Conservation (phyloP, 1,140 invertebrate species). For the Papilio glaucus region DNA sequence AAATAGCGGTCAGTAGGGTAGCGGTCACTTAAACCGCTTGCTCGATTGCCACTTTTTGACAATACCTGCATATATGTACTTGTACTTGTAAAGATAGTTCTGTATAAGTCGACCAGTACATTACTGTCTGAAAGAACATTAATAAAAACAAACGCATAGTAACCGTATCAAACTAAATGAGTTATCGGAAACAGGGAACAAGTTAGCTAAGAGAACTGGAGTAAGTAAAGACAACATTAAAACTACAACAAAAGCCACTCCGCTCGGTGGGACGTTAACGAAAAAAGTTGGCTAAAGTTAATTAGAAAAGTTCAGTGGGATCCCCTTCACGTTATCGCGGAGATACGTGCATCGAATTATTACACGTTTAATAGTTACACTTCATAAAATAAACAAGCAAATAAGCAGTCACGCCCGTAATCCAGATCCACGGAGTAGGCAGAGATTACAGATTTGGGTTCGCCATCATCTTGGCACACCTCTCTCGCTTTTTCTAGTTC, state of each 20-base stretch:
- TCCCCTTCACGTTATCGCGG: conserved; percentile 22
- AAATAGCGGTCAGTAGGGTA: too few species aligned
- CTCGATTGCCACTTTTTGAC: too few species aligned
- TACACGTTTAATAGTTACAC: neutral
- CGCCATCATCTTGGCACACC: too few species aligned
- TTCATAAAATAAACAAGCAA: conserved; percentile 26
- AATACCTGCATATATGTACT: too few species aligned
- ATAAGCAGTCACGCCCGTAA: too few species aligned
- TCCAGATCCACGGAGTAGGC: too few species aligned
- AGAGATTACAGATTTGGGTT: too few species aligned
- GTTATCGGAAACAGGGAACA: conserved; percentile 46
- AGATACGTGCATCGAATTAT: conserved; percentile 32
- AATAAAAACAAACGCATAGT: neutral
- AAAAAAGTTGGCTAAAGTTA: conserved; percentile 69
- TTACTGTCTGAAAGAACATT: neutral
- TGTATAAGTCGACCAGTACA: too few species aligned
- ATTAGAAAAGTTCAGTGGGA: conserved; percentile 65
- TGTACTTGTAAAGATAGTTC: too few species aligned
- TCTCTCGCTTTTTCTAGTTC: too few species aligned
- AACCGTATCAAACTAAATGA: conserved; percentile 31
- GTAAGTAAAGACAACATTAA: conserved; percentile 56
- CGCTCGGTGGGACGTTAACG: conserved; percentile 57
- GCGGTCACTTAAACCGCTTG: too few species aligned
- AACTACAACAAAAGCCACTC: conserved; percentile 68
- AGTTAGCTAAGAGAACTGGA: conserved; percentile 38